Conservation (phyloP, 1,140 invertebrate species). For the Pachypsylla venusta region DNA sequence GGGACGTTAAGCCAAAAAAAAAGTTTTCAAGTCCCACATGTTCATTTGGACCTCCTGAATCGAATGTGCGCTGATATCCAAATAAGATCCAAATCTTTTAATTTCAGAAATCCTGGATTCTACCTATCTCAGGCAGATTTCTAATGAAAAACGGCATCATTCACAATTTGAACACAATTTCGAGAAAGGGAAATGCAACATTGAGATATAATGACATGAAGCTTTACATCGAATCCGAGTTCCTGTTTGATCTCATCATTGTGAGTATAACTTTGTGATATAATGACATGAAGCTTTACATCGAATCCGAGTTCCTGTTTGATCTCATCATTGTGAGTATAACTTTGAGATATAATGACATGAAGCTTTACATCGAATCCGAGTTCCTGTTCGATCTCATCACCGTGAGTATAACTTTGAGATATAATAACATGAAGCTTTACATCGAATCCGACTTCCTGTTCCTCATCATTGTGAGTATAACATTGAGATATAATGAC, state of each 20-base stretch:
- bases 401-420: background rate
- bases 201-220: background rate
- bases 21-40: too few species aligned
- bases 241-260: background rate
- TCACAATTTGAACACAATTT: background rate
- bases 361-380: background rate
- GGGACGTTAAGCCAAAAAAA: too few species aligned
- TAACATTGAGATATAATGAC: background rate
- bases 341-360: background rate
- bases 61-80: too few species aligned
- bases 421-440: too few species aligned
- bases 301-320: background rate
- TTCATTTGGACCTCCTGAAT: too few species aligned
- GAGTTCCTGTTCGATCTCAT: background rate
- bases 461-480: background rate
- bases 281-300: background rate
- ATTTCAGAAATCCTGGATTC: background rate
- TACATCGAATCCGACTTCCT: background rate
- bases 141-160: slow-evolving; percentile 4
- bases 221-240: background rate
- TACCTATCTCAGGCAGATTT: background rate
- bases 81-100: too few species aligned
- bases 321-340: background rate
- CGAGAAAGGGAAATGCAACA: background rate
- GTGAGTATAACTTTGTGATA: background rate